Percentiles rank a stretch among this genome's conserved stretches.
These are phyloP conservation scores for Phataginus tetradactyla DNA, from an alignment of 2,797 vertebrate species.

Conservation along the genomic window DNA sequence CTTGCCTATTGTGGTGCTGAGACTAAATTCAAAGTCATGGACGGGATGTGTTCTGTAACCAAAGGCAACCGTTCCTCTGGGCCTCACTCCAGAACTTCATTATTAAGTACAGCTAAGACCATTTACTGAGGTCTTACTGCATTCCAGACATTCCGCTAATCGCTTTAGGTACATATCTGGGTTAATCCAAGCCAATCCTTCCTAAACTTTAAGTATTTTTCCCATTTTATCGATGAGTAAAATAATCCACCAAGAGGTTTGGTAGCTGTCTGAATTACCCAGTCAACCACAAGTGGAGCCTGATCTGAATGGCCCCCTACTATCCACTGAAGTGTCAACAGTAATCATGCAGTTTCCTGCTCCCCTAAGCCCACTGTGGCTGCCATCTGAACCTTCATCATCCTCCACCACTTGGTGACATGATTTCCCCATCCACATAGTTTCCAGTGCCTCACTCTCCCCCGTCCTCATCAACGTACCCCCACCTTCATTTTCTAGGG, in stretches of 20 bases:
- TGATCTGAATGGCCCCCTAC: background rate
- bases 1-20: background rate
- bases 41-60: conserved; percentile 24
- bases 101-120: conserved; percentile 28
- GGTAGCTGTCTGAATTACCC: background rate
- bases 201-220: background rate
- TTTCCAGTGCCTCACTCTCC: background rate
- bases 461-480: background rate
- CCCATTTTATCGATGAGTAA: background rate
- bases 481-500: background rate
- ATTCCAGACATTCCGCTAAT: conserved; percentile 28
- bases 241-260: background rate
- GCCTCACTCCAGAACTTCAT: background rate
- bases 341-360: rapidly evolving
- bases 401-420: rapidly evolving
- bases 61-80: conserved; percentile 16
- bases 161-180: background rate
- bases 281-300: background rate
- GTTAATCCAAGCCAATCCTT: background rate
- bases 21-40: background rate
- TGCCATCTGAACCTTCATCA: rapidly evolving
- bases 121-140: background rate
- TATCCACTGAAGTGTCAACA: background rate
- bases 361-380: rapidly evolving
- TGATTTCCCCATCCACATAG: rapidly evolving